Conservation (phyloP, 1,140 invertebrate genomes). For the Drosophila pachea region DNA sequence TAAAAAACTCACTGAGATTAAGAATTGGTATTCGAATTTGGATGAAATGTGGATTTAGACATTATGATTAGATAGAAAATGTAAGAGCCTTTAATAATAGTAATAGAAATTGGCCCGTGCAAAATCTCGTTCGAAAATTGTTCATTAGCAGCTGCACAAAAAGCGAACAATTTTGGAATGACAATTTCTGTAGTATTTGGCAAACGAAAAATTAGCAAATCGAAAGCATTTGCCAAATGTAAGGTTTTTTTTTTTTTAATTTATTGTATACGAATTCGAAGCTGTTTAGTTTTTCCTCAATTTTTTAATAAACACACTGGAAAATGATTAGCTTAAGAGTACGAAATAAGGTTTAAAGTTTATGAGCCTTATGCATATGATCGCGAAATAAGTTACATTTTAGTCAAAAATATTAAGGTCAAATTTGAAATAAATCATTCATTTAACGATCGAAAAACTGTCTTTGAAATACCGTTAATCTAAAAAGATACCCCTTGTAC, state of each 20-base stretch:
- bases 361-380: conserved; percentile 1
- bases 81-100: conserved; percentile 38
- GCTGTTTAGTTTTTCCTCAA: conserved; percentile 12
- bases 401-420: conserved; percentile 26
- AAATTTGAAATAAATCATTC: conserved; percentile 46
- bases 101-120: conserved; percentile 10
- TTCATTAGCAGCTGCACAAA: conserved; percentile 12
- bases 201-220: background rate
- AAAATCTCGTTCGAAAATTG: conserved; percentile 73
- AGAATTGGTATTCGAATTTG: background rate
- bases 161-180: conserved; percentile 71
- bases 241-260: conserved; percentile 31
- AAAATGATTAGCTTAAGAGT: conserved; percentile 17
- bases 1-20: conserved; percentile 52
- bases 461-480: background rate
- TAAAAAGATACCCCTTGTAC: conserved; percentile 3
- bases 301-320: conserved; percentile 16
- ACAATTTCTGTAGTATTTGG: conserved; percentile 51
- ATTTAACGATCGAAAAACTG: conserved; percentile 32
- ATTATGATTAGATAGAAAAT: conserved; percentile 49
- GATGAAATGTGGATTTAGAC: background rate
- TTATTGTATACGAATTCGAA: conserved; percentile 43
- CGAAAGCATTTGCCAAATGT: conserved; percentile 43
- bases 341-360: conserved; percentile 11
- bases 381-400: conserved; percentile 26